Evolutionary conservation across 2,113 vertebrate species (phyloP).

Genomic region (Vireo altiloquus): DNA sequence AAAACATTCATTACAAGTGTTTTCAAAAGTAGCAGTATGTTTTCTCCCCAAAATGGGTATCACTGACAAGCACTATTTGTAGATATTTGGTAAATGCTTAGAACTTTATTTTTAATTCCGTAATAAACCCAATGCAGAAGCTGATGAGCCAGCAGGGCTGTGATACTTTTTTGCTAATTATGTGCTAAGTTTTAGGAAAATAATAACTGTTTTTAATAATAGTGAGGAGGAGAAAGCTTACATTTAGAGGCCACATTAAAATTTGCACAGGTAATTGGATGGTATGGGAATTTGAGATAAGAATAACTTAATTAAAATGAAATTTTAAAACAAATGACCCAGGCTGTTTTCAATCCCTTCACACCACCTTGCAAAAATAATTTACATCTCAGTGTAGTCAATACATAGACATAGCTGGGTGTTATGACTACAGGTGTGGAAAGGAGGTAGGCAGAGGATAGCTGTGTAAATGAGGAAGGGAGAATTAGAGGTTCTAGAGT

Average conservation of each 20-base stretch:
- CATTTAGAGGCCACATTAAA: constrained; percentile 1
- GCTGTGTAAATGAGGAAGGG: background rate
- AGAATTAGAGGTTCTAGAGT: background rate
- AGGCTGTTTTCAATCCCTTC: background rate
- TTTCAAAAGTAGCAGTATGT: background rate
- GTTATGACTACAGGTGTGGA: background rate
- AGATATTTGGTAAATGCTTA: constrained; percentile 18
- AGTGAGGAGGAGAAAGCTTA: background rate
- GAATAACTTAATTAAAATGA: constrained; percentile 36
- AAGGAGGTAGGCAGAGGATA: background rate
- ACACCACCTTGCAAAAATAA: background rate
- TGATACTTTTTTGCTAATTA: constrained; percentile 42
- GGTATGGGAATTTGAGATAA: constrained; percentile 33
- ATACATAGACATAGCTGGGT: background rate
- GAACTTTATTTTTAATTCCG: background rate
- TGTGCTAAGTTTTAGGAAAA: constrained; percentile 20
- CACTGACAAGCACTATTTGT: background rate
- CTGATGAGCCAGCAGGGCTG: constrained; percentile 19
- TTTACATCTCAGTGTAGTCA: background rate
- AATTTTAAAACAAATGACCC: constrained; percentile 19
- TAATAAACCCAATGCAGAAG: background rate
- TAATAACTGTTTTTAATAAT: constrained; percentile 48
- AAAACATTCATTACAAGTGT: constrained; percentile 18
- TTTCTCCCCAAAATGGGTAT: background rate
- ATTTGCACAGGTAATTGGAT: constrained; percentile 46